Evolutionary conservation across 2,888 invertebrate species (phyloP), one percentile per base, ranked within the genome.

Genomic region (Anagyrus pseudococci): DNA sequence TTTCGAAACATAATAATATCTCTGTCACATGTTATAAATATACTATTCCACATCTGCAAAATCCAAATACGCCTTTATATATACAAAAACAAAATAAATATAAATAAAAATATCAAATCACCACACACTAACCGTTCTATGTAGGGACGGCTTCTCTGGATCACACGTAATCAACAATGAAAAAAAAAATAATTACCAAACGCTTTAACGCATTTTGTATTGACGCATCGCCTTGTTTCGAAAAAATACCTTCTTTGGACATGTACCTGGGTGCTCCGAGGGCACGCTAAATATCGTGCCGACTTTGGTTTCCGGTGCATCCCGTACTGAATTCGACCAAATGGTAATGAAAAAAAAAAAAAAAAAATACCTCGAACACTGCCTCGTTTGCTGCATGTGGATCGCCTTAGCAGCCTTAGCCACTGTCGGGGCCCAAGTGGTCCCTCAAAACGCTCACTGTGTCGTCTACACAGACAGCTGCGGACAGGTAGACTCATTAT

Each of bases 391-490:
- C 84, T 84, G 85, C 85, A 85, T 85, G 85, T 84, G 84, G 84
- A 78, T 78, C 79, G 80, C 81, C 80, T 80, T 81, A 80, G 81
- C 80, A 81, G 79, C 79, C 79, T 80, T 81, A 85, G 85, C 85
- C 84, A 85, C 84, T 85, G 85, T 85, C 83, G 83, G 84, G 84
- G 84, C 89, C 87, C 80, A 80, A 82, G 77, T 82, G 78, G 87
- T 91, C 86, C 91, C 92, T 83, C 87, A 89, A 85, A 94, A 94
- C 86, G 93, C 93, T 87, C 91, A 91, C 84, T 93, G 90, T 88
- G 93, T 94, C 87, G 90, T 91, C 87, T 94, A 94, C 90, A 94
- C 94, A 87, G 94, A 94, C 88, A 91, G 92, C 85, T 91, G 92
- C 88, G 94, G 93, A 89, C 94, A 94, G 94, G 94, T 94, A 93